Percentiles rank a stretch among this genome's conserved stretches.
These are phyloP conservation scores for Bathynomus jamesi DNA, from an alignment of 1,140 invertebrate species.

Conservation along the genomic window DNA sequence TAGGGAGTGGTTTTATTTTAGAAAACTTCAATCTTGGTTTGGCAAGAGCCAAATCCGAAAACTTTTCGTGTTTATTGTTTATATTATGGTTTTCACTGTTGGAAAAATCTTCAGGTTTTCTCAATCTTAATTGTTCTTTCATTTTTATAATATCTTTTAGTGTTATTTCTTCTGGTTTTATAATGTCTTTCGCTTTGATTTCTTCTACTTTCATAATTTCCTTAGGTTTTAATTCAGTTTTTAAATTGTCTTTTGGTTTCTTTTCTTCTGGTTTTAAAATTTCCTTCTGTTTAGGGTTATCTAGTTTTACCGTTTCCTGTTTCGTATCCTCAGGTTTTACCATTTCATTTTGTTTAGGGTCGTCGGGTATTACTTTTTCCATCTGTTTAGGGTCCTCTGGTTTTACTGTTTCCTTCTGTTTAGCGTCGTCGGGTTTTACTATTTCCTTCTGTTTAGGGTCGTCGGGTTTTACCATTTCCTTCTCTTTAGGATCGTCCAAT, in stretches of 20 bases:
- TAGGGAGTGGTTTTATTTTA: not conserved
- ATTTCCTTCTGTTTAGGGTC: not conserved
- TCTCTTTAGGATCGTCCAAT: not conserved
- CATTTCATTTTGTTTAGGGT: no score
- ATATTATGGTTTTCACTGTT: not conserved
- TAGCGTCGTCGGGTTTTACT: no score
- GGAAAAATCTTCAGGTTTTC: not conserved
- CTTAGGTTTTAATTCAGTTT: slow-evolving; percentile 6
- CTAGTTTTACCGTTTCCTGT: not conserved
- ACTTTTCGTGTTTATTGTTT: not conserved
- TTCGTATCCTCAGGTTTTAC: no score
- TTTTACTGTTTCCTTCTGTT: no score
- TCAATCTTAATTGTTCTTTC: not conserved
- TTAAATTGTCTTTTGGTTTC: slow-evolving; percentile 3
- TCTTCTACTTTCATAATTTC: slow-evolving; percentile 2
- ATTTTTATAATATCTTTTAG: not conserved
- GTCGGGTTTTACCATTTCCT: not conserved
- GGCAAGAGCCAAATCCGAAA: not conserved
- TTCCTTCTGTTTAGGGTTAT: no score
- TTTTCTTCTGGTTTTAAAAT: slow-evolving; percentile 1
- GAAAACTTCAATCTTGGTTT: not conserved
- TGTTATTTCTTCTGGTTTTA: slow-evolving; percentile 7
- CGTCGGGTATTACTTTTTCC: no score
- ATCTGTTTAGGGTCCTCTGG: no score
- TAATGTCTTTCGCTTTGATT: slow-evolving; percentile 1